phyloP scores from a whole-genome alignment of 2,113 vertebrate species.

The Sceloporus undulatus region DNA sequence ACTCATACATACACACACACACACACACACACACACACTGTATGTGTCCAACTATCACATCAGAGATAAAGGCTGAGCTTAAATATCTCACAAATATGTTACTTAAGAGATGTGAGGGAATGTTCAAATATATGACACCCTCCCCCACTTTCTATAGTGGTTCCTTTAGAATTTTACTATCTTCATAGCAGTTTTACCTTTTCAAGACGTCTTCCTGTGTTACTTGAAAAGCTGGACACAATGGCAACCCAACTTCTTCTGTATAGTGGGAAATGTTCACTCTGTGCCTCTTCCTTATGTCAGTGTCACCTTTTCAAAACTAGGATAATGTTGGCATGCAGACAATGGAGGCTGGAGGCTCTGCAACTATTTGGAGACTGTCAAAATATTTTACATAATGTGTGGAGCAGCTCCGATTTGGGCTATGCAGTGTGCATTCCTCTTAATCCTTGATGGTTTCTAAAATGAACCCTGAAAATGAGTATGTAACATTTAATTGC shows the following conservation, averaged over 20 bases:
- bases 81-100: neutral
- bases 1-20: too few relatives aligned
- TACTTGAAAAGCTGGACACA: neutral
- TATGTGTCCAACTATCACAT: neutral
- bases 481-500: neutral
- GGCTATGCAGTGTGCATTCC: neutral
- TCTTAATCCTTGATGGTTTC: neutral
- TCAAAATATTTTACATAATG: neutral
- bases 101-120: neutral
- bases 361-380: neutral
- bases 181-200: neutral
- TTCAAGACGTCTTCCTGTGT: neutral
- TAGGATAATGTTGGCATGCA: neutral
- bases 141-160: neutral
- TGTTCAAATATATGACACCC: neutral
- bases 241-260: neutral
- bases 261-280: neutral
- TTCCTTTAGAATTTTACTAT: neutral
- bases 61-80: too few relatives aligned
- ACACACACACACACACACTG: neutral
- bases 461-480: neutral
- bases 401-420: neutral
- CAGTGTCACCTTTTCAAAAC: neutral
- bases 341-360: neutral
- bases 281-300: neutral